phyloP scores from a whole-genome alignment of 2,113 vertebrate genomes.

The Gavia stellata region DNA sequence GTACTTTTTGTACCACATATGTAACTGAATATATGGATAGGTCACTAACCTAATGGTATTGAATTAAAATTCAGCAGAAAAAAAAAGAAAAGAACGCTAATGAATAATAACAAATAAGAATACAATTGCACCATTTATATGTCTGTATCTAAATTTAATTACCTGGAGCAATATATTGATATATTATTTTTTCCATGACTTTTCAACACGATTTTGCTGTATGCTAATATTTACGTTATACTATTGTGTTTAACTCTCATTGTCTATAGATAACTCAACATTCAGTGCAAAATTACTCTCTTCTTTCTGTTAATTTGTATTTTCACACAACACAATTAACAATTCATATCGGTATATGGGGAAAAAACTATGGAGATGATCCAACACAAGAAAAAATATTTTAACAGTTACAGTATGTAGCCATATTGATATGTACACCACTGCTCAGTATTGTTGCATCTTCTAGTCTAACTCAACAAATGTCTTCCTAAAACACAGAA shows the following conservation, averaged over 20 bases:
- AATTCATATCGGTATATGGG: background rate
- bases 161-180: background rate
- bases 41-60: background rate
- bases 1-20: background rate
- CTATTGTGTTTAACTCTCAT: background rate
- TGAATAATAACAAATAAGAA: background rate
- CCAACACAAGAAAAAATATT: background rate
- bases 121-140: background rate
- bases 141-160: background rate
- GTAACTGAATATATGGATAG: background rate
- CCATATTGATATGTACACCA: background rate
- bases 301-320: background rate
- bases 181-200: background rate
- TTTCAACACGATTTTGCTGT: background rate
- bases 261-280: background rate
- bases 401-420: background rate
- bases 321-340: background rate
- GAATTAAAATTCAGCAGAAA: background rate
- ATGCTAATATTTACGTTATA: background rate
- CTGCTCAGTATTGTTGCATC: background rate
- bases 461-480: background rate
- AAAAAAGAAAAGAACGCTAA: background rate
- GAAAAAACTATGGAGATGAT: background rate
- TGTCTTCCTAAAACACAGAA: background rate
- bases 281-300: background rate